Percentiles rank a stretch among this genome's conserved stretches.
Evolutionary conservation across 2,797 vertebrate genomes (phyloP).

Genomic region (Micromesistius poutassou): DNA sequence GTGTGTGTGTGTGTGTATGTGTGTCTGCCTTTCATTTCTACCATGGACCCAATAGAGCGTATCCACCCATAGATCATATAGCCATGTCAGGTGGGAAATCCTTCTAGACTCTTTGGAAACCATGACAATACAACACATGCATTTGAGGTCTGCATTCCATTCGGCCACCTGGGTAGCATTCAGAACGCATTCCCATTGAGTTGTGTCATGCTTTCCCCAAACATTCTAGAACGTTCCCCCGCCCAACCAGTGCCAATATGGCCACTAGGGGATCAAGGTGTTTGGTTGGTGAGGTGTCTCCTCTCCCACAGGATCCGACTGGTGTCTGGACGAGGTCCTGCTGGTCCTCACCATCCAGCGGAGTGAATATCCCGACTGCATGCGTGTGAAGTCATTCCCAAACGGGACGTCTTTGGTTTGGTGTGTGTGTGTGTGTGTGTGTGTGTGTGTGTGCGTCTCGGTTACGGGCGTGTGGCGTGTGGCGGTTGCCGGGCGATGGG

Average conservation of each 20-base stretch:
- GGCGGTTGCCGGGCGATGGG: neutral
- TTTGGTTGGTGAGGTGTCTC: neutral
- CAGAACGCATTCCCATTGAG: neutral
- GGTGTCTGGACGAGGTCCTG: neutral
- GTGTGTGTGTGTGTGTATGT: no score
- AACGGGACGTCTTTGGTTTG: neutral
- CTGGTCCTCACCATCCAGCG: neutral
- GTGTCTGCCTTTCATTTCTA: no score
- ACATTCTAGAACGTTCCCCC: neutral
- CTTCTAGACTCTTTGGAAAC: neutral
- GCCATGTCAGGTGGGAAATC: neutral
- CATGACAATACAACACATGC: no score
- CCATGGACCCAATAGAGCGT: no score
- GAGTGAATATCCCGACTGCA: neutral
- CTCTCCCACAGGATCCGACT: neutral
- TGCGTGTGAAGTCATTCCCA: neutral
- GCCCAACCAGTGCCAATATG: neutral
- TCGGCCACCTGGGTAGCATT: no score
- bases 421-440: neutral
- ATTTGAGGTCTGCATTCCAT: no score
- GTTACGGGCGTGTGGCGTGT: neutral
- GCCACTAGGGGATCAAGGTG: neutral
- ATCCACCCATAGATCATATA: no score
- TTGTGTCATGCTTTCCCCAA: neutral
- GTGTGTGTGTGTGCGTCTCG: neutral